Percentiles rank a stretch among this genome's conserved stretches.
phyloP scores from a whole-genome alignment of 1,140 invertebrate genomes.

The Nebria ingens region DNA sequence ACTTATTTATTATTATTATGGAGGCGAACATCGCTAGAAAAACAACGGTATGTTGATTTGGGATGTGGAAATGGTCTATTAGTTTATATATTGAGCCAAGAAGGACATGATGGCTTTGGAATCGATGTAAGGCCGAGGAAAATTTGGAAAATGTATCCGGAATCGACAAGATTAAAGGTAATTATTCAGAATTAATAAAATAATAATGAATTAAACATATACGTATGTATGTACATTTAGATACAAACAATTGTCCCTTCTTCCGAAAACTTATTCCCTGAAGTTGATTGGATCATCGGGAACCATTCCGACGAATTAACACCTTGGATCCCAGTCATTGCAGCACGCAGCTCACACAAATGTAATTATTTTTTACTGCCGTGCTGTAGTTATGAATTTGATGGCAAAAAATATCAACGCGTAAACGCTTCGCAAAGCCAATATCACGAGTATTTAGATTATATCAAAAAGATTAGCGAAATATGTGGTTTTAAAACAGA shows the following conservation, averaged over 20 bases:
- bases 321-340: constrained; percentile 93
- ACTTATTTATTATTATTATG: constrained; percentile 79
- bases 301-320: constrained; percentile 98
- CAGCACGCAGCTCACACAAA: constrained; percentile 55
- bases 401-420: constrained; percentile 70
- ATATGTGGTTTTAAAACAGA: constrained; percentile 66
- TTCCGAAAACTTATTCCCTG: constrained; percentile 54
- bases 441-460: constrained; percentile 78
- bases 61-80: constrained; percentile 96
- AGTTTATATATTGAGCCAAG: constrained; percentile 73
- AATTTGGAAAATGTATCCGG: constrained; percentile 77
- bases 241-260: constrained; percentile 59
- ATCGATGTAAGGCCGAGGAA: constrained; percentile 82
- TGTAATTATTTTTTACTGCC: constrained; percentile 84
- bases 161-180: constrained; percentile 37
- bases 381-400: constrained; percentile 89
- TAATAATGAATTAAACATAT: not conserved
- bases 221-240: constrained; percentile 36
- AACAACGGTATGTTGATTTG: constrained; percentile 78
- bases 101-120: constrained; percentile 79
- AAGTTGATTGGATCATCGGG: constrained; percentile 91
- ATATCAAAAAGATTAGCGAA: constrained; percentile 56
- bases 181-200: too few species aligned
- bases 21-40: constrained; percentile 41
- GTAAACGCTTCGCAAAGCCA: constrained; percentile 54